Base-by-base conservation (phyloP, 1,140 invertebrate species). In the Idris sp. region DNA sequence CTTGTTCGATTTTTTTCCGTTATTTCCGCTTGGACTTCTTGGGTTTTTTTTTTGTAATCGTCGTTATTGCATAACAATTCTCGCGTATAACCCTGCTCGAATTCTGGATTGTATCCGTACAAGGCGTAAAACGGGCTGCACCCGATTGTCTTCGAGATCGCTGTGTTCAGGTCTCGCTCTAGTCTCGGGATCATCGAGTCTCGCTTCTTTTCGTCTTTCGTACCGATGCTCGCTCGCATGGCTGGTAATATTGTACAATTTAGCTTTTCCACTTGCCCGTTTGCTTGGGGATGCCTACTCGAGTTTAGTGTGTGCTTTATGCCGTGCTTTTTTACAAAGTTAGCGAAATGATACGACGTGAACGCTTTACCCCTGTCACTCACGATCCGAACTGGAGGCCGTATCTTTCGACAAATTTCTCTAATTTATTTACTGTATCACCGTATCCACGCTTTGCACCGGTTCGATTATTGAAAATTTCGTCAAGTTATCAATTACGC, bases 211-310 rank as follows among this genome's bases (percentile, higher is more conserved):
- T 8, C 8, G 5, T 33, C 30, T 8, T 10, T 10, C 9, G 30
- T 8, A 8, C 30, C 11, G 8, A 33, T n/a, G 4, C 8, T 1
- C 30, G 30, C 30, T 10, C 30, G 30, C 30, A 33, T 10, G 4
- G n/a, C 30, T n/a, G 30, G 30, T 10, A 33, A 33, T 0, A 33
- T 33, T 1, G 30, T 33, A 4, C 5, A 11, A 15, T 46, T 46
- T 1, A 46, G 6, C 10, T 26, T 30, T 9, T 46, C 43, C 8
- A 46, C 43, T 11, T 28, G 26, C 3, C 43, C 43, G 25, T 46
- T 46, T 1, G 43, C 43, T 15, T 46, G 43, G 1, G 25, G 26
- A 25, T 46, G 43, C 9, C 43, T 13, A 15, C 43, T 46, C 2
- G 26, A 30, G 8, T 25, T 46, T 14, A 30, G 25, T 8, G 26